These are phyloP conservation scores for Caenorhabditis wallacei DNA, from an alignment of 2,888 invertebrate species.

Conservation along the genomic window DNA sequence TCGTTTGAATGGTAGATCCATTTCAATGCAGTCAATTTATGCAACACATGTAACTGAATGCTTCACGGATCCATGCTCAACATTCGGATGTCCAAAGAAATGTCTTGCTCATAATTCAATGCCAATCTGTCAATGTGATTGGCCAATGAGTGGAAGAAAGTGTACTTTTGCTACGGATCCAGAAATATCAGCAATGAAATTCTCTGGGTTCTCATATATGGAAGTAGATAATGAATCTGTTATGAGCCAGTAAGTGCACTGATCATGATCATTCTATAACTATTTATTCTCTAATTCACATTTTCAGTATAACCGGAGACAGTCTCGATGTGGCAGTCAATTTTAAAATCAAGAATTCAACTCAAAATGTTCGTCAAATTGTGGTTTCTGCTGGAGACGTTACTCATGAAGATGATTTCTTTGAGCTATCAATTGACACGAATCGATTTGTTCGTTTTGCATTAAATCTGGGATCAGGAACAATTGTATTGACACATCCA, in stretches of 20 bases:
- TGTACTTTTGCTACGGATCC: constrained; percentile 33
- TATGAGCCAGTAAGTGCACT: constrained; percentile 76
- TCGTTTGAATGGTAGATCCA: constrained; percentile 64
- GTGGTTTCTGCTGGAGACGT: constrained; percentile 64
- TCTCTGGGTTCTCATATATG: constrained; percentile 67
- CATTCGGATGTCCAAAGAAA: constrained; percentile 62
- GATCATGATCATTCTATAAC: background rate
- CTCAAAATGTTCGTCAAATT: constrained; percentile 48
- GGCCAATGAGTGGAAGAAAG: constrained; percentile 64
- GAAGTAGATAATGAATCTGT: constrained; percentile 67
- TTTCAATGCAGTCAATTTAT: constrained; percentile 43
- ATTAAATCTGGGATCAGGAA: constrained; percentile 72
- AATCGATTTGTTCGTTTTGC: constrained; percentile 63
- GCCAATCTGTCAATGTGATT: constrained; percentile 69
- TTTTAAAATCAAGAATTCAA: constrained; percentile 65
- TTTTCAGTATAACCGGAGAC: constrained; percentile 71
- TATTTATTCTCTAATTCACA: background rate
- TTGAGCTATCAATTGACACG: constrained; percentile 58
- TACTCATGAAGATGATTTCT: constrained; percentile 66
- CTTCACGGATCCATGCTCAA: constrained; percentile 70
- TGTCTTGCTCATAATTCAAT: constrained; percentile 65
- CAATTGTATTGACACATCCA: constrained; percentile 69
- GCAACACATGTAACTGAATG: constrained; percentile 66
- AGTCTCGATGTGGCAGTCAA: constrained; percentile 63
- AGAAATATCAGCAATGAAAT: constrained; percentile 66